Evolutionary conservation across 1,140 invertebrate genomes (phyloP), one percentile per base, ranked within the genome.

Genomic region (Fopius arisanus): DNA sequence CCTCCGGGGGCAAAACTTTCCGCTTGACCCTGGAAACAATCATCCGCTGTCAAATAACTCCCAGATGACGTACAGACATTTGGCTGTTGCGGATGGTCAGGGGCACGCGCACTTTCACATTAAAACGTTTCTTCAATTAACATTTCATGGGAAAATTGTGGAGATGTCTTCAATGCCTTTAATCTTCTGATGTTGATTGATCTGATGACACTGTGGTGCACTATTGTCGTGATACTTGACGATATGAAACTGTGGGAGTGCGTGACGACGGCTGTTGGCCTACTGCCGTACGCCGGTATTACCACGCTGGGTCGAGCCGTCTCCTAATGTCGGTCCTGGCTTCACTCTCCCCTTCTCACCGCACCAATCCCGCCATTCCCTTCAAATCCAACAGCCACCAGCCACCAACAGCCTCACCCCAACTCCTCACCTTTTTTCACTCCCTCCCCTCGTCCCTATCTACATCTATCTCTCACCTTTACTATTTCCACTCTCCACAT

Each of bases 181-280:
- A n/a, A n/a, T n/a, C n/a, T n/a, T n/a, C n/a, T n/a, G n/a, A n/a
- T n/a, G n/a, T n/a, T 28, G 43, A 51, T 51, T 51, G 43, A 51
- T 19, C 3, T 7, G n/a, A 16, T 51, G 43, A 51, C 43, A 51
- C 7, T 66, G 29, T 37, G 16, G 29, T 19, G 33, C 19, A 16
- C 19, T 9, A 66, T 66, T 67, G 23, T 26, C 14, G 16, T 10
- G 67, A 37, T n/a, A 43, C 16, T 28, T 33, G 19, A 62, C n/a
- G n/a, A 67, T 7, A 19, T 9, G 69, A 59, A 69, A 67, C 62
- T 73, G 78, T 78, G 77, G 75, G 78, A 83, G 78, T 79, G 79
- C 79, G 80, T 78, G 78, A 78, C 83, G 85, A 85, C 79, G 78
- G 85, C 82, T 80, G 84, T 82, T 87, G 84, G 85, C 85, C 85